Conservation (phyloP, 2,888 invertebrate genomes). For the Agrotis puta region DNA sequence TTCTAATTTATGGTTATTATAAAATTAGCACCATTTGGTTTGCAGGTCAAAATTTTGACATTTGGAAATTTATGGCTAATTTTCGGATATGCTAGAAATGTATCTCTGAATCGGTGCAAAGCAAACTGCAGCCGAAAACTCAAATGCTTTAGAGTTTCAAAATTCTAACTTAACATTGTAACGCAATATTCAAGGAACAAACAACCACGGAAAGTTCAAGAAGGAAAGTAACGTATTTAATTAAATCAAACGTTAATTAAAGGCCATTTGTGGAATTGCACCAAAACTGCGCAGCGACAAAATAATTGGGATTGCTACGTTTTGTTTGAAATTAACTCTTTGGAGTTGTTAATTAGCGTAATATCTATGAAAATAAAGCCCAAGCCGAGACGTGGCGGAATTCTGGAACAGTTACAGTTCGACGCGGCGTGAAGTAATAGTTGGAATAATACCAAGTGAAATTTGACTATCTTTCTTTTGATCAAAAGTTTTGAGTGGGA, state of each 20-base stretch:
- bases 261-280: constrained; percentile 21
- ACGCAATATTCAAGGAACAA: background rate
- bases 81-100: background rate
- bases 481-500: background rate
- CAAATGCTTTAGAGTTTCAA: background rate
- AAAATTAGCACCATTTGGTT: background rate
- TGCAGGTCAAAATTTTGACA: background rate
- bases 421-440: too few species aligned
- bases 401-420: constrained; percentile 13
- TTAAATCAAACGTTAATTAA: constrained; percentile 41
- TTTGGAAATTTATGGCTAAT: background rate
- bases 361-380: constrained; percentile 42
- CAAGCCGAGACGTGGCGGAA: background rate
- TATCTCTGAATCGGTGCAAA: background rate
- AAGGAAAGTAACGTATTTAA: constrained; percentile 25
- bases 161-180: background rate
- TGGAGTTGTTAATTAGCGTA: constrained; percentile 34
- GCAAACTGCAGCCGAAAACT: background rate
- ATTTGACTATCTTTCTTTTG: background rate
- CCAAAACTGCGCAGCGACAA: constrained; percentile 12
- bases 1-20: constrained; percentile 8
- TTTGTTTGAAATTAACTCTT: constrained; percentile 31
- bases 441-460: background rate
- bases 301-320: constrained; percentile 28
- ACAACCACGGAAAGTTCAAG: background rate